Evolutionary conservation across 2,797 vertebrate species (phyloP).

Genomic region (Taeniopygia guttata): DNA sequence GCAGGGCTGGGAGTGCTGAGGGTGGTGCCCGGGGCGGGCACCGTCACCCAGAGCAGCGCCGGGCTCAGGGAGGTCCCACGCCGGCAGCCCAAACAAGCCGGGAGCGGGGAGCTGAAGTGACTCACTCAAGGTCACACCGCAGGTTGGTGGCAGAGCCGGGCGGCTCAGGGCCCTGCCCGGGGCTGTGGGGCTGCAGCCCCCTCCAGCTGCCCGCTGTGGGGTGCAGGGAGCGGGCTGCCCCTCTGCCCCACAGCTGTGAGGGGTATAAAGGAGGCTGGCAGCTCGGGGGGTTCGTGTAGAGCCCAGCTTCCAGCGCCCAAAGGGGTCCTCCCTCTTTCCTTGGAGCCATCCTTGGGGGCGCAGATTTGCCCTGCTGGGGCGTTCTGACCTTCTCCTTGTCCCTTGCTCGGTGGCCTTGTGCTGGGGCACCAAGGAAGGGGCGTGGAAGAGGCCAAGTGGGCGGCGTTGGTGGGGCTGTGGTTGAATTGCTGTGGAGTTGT

Average conservation of each 20-base stretch:
- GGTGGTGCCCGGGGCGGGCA: constrained; percentile 48
- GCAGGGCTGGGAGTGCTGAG: not conserved
- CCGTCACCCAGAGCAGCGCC: constrained; percentile 20
- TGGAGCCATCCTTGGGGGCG: not conserved
- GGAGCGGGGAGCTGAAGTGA: constrained; percentile 4
- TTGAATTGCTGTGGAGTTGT: not conserved
- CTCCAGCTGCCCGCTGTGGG: no score
- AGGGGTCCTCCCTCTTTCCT: not conserved
- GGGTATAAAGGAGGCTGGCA: no score
- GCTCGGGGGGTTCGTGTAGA: fast-evolving
- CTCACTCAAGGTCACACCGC: constrained; percentile 43
- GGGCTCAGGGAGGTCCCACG: constrained; percentile 56
- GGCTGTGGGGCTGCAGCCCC: not conserved
- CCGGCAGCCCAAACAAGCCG: constrained; percentile 32
- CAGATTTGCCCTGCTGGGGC: not conserved
- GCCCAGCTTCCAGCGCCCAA: fast-evolving
- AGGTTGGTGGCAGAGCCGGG: not conserved
- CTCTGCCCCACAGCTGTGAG: fast-evolving
- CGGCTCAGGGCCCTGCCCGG: not conserved
- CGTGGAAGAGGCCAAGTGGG: fast-evolving
- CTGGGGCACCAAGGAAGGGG: not conserved
- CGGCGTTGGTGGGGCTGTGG: not conserved
- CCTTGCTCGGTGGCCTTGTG: not conserved
- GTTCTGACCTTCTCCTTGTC: not conserved
- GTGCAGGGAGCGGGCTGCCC: not conserved